A percentile compares a stretch with the other conserved stretches of the same genome.
phyloP scores from a whole-genome alignment of 2,113 vertebrate species.

The Alexandromys fortis region DNA sequence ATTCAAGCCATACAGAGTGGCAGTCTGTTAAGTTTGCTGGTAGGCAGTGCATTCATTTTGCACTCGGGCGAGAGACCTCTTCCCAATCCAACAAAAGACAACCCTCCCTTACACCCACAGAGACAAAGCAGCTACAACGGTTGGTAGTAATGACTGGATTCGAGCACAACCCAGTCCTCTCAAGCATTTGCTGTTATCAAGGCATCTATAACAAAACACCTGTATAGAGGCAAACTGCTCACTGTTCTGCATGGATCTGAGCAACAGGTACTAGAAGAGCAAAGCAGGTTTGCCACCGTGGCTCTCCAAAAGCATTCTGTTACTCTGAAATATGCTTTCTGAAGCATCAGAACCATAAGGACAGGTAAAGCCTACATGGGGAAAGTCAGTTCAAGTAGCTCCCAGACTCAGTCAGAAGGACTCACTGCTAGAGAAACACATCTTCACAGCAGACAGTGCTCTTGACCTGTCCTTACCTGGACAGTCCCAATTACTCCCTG shows the following conservation, averaged over 20 bases:
- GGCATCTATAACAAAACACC: too few relatives aligned
- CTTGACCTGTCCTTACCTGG: neutral
- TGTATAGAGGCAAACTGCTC: too few relatives aligned
- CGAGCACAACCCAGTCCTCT: neutral
- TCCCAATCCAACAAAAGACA: neutral
- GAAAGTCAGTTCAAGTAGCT: neutral
- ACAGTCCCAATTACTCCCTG: neutral
- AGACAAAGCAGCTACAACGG: neutral
- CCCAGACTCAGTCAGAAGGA: neutral
- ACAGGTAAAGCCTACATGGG: neutral
- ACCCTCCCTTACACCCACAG: neutral
- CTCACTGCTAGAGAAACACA: neutral
- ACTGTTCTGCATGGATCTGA: too few relatives aligned
- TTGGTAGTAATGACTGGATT: neutral
- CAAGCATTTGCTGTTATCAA: too few relatives aligned
- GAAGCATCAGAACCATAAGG: too few relatives aligned
- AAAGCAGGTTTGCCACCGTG: too few relatives aligned
- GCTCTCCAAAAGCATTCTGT: too few relatives aligned
- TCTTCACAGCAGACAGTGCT: neutral
- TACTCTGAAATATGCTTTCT: too few relatives aligned
- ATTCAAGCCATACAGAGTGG: neutral
- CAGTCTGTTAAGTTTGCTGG: neutral
- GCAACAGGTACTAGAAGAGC: too few relatives aligned
- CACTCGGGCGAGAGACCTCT: neutral
- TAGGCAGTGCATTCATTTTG: neutral